Evolutionary conservation across 2,797 vertebrate species (phyloP).

Genomic region (Eutrigla gurnardus): DNA sequence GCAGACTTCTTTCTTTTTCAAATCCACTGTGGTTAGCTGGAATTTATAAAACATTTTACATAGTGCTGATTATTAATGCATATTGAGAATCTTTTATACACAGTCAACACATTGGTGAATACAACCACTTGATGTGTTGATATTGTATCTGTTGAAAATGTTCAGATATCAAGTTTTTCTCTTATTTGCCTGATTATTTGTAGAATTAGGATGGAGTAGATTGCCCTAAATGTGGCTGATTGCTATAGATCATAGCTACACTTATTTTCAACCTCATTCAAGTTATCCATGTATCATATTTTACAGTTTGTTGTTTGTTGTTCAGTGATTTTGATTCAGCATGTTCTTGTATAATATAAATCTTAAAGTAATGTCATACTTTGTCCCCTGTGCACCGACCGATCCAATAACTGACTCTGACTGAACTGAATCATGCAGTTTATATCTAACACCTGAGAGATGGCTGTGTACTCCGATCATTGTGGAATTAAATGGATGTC

Average conservation of each 20-base stretch:
- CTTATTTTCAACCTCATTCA: neutral
- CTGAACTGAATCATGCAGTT: neutral
- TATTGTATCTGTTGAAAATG: neutral
- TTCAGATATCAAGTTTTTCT: neutral
- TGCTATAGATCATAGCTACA: neutral
- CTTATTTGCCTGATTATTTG: neutral
- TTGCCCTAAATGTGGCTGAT: neutral
- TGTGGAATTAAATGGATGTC: neutral
- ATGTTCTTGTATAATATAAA: neutral
- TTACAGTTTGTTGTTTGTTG: neutral
- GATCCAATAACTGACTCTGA: neutral
- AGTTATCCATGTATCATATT: neutral
- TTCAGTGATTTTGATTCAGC: neutral
- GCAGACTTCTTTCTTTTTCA: neutral
- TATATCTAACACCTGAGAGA: neutral
- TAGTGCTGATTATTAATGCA: too few relatives aligned
- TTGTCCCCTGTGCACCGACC: neutral
- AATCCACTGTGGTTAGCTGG: neutral
- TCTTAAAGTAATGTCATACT: neutral
- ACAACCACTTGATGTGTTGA: too few relatives aligned
- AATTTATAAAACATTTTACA: too few relatives aligned
- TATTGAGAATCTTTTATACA: too few relatives aligned
- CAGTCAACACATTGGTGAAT: too few relatives aligned
- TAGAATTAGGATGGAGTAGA: neutral
- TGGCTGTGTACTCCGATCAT: neutral